Conservation (phyloP, 2,797 vertebrate genomes). For the Rhinophrynus dorsalis region DNA sequence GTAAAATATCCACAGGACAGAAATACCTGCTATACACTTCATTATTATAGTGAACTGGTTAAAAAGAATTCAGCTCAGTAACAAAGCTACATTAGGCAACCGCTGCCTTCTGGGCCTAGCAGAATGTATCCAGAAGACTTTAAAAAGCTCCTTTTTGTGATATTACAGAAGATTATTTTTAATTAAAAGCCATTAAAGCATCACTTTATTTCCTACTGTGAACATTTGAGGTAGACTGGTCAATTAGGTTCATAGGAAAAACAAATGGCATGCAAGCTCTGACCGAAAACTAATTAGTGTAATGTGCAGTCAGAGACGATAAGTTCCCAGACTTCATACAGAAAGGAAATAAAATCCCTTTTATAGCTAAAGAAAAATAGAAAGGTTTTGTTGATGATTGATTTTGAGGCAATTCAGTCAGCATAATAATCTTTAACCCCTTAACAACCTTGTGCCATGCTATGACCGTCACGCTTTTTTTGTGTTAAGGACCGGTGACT, state of each 20-base stretch:
- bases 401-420: neutral
- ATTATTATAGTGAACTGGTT: too few species aligned
- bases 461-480: too few species aligned
- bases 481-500: too few species aligned
- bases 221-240: neutral
- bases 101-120: too few species aligned
- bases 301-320: neutral
- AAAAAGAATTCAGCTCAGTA: too few species aligned
- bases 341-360: neutral
- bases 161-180: neutral
- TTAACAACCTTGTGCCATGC: too few species aligned
- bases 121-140: neutral
- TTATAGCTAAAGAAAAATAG: neutral
- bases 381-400: neutral
- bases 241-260: neutral
- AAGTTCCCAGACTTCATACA: neutral
- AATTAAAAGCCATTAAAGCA: neutral
- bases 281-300: neutral
- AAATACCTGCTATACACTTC: too few species aligned
- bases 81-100: too few species aligned
- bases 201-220: neutral
- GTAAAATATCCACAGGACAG: too few species aligned
- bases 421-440: too few species aligned
- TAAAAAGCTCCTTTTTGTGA: neutral
- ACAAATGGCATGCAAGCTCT: neutral